A percentile compares a stretch with the other conserved stretches of the same genome.
These are phyloP conservation scores for Hepsetus odoe DNA, from an alignment of 2,113 vertebrate species.

Conservation along the genomic window DNA sequence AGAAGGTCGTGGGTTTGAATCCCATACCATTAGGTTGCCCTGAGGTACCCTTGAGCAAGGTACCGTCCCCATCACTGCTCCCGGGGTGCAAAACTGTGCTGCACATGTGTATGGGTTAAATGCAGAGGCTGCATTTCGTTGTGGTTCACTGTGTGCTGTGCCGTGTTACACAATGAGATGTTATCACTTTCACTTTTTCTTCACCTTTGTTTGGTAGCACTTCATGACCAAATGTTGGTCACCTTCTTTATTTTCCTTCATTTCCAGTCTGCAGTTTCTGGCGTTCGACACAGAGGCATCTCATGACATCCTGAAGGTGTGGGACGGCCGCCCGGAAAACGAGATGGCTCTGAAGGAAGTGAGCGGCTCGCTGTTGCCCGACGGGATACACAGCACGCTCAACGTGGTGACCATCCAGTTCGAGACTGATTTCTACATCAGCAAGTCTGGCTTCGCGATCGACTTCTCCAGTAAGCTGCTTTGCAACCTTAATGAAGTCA, in stretches of 20 bases:
- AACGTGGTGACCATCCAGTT: conserved; percentile 96
- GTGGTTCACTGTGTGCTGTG: too few species aligned
- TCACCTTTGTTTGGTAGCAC: too few species aligned
- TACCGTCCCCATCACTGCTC: too few species aligned
- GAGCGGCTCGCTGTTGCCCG: conserved; percentile 94
- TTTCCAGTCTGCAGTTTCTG: conserved; percentile 90
- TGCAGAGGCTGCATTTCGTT: too few species aligned
- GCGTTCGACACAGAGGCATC: conserved; percentile 98
- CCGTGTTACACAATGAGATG: too few species aligned
- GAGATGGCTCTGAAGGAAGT: conserved; percentile 96
- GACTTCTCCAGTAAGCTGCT: conserved; percentile 95
- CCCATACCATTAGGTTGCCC: too few species aligned
- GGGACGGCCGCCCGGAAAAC: conserved; percentile 94
- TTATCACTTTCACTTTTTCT: too few species aligned
- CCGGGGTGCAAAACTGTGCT: too few species aligned
- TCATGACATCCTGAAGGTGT: conserved; percentile 95
- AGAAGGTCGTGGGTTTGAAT: too few species aligned
- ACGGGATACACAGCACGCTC: conserved; percentile 96
- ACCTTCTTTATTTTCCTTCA: conserved; percentile 3
- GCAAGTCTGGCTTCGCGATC: conserved; percentile 97
- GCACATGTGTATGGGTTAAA: too few species aligned
- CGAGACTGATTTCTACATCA: conserved; percentile 98
- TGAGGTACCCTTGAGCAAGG: too few species aligned
- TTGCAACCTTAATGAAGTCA: neutral
- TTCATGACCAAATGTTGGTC: too few species aligned